Conservation (phyloP, 2,113 vertebrate species). For the Cyphomyrus discorhynchus region DNA sequence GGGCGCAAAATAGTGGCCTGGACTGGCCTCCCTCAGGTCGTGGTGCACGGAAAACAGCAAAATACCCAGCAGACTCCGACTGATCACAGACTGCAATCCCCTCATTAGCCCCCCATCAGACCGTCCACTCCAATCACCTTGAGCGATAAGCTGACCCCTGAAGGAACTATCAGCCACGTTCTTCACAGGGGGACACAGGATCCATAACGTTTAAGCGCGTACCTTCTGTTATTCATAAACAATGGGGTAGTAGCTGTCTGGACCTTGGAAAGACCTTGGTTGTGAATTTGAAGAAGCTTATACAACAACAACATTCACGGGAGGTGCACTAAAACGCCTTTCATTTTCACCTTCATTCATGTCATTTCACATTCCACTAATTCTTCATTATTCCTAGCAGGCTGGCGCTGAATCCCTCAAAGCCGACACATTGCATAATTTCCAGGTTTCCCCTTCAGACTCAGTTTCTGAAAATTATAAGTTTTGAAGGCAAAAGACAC, state of each 20-base stretch:
- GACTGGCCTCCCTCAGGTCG: neutral
- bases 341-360: neutral
- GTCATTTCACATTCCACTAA: neutral
- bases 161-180: neutral
- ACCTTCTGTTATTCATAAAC: neutral
- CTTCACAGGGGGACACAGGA: neutral
- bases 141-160: neutral
- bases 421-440: conserved; percentile 38
- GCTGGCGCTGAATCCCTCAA: conserved; percentile 23
- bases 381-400: conserved; percentile 9
- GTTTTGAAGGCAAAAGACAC: conserved; percentile 26
- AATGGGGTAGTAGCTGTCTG: neutral
- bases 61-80: neutral
- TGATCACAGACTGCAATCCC: neutral
- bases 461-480: conserved; percentile 25
- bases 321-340: neutral
- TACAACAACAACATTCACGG: neutral
- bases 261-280: neutral
- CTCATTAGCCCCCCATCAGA: neutral
- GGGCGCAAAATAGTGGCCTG: neutral
- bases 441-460: conserved; percentile 29
- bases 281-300: neutral
- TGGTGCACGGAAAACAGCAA: neutral
- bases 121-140: neutral
- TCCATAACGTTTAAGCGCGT: neutral